Evolutionary conservation across 1,140 invertebrate genomes (phyloP).

Genomic region (Eumeta japonica): DNA sequence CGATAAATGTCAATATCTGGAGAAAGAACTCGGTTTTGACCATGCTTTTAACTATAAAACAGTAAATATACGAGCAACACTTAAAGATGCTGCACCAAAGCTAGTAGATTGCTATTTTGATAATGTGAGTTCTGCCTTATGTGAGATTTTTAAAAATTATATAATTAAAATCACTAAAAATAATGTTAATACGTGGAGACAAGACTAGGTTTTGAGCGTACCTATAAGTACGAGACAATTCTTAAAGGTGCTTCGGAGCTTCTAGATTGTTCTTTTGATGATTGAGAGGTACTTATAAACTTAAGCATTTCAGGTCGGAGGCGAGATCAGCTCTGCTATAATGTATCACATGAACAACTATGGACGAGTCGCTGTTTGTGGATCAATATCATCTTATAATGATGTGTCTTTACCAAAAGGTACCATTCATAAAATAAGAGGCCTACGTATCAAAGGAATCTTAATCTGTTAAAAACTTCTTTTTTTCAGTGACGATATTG

Average conservation of each 20-base stretch:
- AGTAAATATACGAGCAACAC: slow-evolving; percentile 45
- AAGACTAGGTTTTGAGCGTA: no score
- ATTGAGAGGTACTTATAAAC: no score
- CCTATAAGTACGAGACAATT: no score
- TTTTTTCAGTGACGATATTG: slow-evolving; percentile 30
- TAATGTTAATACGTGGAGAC: no score
- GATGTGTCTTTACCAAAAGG: slow-evolving; percentile 37
- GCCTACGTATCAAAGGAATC: not conserved
- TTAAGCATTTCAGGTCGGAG: slow-evolving; percentile 64
- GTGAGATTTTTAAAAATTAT: not conserved
- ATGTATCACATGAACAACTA: slow-evolving; percentile 63
- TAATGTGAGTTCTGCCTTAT: slow-evolving; percentile 59
- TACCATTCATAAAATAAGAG: slow-evolving; percentile 8
- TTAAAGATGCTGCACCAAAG: slow-evolving; percentile 64
- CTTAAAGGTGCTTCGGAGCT: no score
- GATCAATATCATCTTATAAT: slow-evolving; percentile 65
- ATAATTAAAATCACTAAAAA: not conserved
- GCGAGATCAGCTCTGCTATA: slow-evolving; percentile 62
- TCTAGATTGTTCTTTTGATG: no score
- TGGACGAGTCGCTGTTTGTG: slow-evolving; percentile 65
- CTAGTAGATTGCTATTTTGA: slow-evolving; percentile 75
- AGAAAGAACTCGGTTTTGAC: slow-evolving; percentile 62
- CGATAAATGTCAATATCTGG: slow-evolving; percentile 64
- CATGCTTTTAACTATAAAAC: slow-evolving; percentile 65
- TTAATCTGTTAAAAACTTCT: not conserved